These are phyloP conservation scores for Hyppa rectilinea DNA, from an alignment of 2,888 invertebrate species.

Conservation along the genomic window DNA sequence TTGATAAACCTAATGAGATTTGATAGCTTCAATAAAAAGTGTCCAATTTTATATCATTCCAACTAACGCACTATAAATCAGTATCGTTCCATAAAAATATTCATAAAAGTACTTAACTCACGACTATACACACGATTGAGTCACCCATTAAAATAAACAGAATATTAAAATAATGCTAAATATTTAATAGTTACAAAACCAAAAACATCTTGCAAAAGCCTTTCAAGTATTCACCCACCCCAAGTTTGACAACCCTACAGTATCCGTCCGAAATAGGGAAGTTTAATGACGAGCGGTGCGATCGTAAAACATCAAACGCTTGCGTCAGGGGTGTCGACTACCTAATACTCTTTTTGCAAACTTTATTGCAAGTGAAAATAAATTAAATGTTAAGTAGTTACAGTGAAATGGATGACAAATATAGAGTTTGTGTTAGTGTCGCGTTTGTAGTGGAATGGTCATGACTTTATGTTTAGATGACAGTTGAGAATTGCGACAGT, in stretches of 20 bases:
- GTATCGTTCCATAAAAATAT: neutral
- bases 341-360: conserved; percentile 67
- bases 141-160: neutral
- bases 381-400: conserved; percentile 66
- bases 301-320: conserved; percentile 86
- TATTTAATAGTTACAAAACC: neutral
- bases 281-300: conserved; percentile 86
- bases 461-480: conserved; percentile 55
- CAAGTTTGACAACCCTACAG: conserved; percentile 76
- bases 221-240: conserved; percentile 39
- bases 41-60: neutral
- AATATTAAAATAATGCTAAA: conserved; percentile 8
- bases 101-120: neutral
- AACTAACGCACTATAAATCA: neutral
- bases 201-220: conserved; percentile 14
- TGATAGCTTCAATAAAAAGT: neutral
- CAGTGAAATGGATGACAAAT: conserved; percentile 61
- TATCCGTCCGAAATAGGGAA: conserved; percentile 82
- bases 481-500: conserved; percentile 35
- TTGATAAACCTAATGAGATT: neutral
- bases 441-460: conserved; percentile 53
- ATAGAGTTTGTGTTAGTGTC: conserved; percentile 51
- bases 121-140: neutral
- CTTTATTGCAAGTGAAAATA: conserved; percentile 67
- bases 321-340: conserved; percentile 80